Base-by-base conservation (phyloP, 1,140 invertebrate genomes). In the Seison nebaliae region DNA sequence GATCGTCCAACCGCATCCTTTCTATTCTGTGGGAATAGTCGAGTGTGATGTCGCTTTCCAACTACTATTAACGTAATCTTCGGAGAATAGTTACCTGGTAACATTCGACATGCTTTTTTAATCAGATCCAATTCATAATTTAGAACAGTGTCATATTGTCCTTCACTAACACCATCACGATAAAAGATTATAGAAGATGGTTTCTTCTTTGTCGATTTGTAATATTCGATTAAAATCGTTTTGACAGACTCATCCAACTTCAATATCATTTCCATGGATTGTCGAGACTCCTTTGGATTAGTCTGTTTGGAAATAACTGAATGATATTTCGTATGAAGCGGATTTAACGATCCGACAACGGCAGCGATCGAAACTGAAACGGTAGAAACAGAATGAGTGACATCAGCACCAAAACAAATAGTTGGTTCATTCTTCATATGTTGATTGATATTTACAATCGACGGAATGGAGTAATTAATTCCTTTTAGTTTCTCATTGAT, bases 371-470 rank as follows among this genome's bases (percentile, higher is more conserved):
- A 91, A 21, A 84, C 84, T 58, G 86, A 83, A 55, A 84, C 86
- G 55, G 93, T 86, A 41, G 91, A 88, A 26, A 91, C 88, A 29
- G 91, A 88, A 63, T 98, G 91, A n/a, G 91, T 98, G 7, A 98
- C 88, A 63, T 98, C 91, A 43, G 86, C 86, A 42, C 91, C 91
- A 47, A 98, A 67, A 64, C 98, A 96, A 54, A 98, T 96, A 26
- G 98, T 81, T 20, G 91, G 88, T 60, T 96, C 88, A 54, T 88
- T 84, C 63, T 94, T 96, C 46, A 93, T 76, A 6, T 29, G 15
- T 24, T 35, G 24, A 29, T n/a, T n/a, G n/a, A n/a, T n/a, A n/a
- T n/a, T n/a, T n/a, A n/a, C n/a, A n/a, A n/a, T n/a, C n/a, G 23
- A n/a, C 23, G n/a, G n/a, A n/a, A n/a, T n/a, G n/a, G n/a, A n/a